These are phyloP conservation scores for Pelochelys cantorii DNA, from an alignment of 2,797 vertebrate species.

Conservation along the genomic window DNA sequence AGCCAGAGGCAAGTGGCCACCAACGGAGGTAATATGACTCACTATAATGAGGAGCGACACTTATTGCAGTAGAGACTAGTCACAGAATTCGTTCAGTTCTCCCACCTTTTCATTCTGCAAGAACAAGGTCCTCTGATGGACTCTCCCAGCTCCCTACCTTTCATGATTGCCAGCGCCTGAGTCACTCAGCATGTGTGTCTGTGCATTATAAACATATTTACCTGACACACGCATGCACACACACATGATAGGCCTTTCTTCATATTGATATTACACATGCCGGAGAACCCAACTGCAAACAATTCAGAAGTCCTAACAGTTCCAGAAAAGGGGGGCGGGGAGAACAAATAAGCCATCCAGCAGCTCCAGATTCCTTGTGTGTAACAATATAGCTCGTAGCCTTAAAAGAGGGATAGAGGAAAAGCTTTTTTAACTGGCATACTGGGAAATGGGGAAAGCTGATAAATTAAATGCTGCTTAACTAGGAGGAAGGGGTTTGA, in stretches of 20 bases:
- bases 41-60: background rate
- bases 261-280: background rate
- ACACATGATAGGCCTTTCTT: slow-evolving; percentile 35
- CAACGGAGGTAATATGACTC: background rate
- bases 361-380: slow-evolving; percentile 42
- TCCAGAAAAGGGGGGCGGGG: slow-evolving; percentile 13
- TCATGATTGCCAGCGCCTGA: slow-evolving; percentile 21
- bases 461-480: too few relatives aligned
- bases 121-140: background rate
- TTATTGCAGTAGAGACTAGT: slow-evolving; percentile 3
- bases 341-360: slow-evolving; percentile 37
- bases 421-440: too few relatives aligned
- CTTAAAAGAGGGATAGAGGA: slow-evolving; percentile 24
- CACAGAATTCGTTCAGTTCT: slow-evolving; percentile 18
- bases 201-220: slow-evolving; percentile 62
- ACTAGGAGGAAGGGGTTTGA: too few relatives aligned
- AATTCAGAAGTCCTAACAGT: background rate
- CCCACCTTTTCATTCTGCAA: background rate
- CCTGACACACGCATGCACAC: slow-evolving; percentile 38
- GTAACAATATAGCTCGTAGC: slow-evolving; percentile 55
- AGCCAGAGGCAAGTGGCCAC: background rate
- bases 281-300: slow-evolving; percentile 5
- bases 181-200: slow-evolving; percentile 41
- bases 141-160: slow-evolving; percentile 43
- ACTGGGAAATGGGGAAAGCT: too few relatives aligned